These are phyloP conservation scores for Onthophagus taurus DNA, from an alignment of 1,140 invertebrate species.

Conservation along the genomic window DNA sequence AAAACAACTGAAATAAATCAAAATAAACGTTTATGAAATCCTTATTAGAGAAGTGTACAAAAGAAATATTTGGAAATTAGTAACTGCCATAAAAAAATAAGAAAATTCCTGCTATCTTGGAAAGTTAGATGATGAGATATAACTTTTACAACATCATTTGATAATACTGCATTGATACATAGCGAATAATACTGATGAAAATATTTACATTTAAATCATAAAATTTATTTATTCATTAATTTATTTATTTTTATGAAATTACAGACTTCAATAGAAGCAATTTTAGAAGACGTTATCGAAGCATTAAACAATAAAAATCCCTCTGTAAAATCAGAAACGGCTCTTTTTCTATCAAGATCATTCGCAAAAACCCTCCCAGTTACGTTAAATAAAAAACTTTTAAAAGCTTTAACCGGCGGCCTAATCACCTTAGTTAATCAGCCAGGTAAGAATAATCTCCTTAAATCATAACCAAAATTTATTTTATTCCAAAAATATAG, in stretches of 20 bases:
- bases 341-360: slow-evolving; percentile 75
- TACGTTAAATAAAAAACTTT: slow-evolving; percentile 82
- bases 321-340: slow-evolving; percentile 84
- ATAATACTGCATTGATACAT: too few relatives aligned
- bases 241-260: slow-evolving; percentile 25
- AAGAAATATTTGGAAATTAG: not conserved
- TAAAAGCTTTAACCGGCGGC: slow-evolving; percentile 74
- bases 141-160: too few relatives aligned
- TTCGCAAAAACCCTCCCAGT: slow-evolving; percentile 71
- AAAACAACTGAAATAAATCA: too few relatives aligned
- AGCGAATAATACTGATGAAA: too few relatives aligned
- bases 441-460: slow-evolving; percentile 46
- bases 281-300: slow-evolving; percentile 75
- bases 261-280: slow-evolving; percentile 75
- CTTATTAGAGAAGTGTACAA: not conserved
- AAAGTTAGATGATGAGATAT: too few relatives aligned
- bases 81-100: too few relatives aligned
- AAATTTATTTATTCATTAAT: slow-evolving; percentile 4
- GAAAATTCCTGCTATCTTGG: too few relatives aligned
- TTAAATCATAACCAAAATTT: slow-evolving; percentile 8
- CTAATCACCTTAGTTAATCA: slow-evolving; percentile 83
- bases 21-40: not conserved
- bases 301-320: slow-evolving; percentile 94
- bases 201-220: too few relatives aligned
- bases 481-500: slow-evolving; percentile 45